Evolutionary conservation across 2,113 vertebrate species (phyloP).

Genomic region (Cavia porcellus): DNA sequence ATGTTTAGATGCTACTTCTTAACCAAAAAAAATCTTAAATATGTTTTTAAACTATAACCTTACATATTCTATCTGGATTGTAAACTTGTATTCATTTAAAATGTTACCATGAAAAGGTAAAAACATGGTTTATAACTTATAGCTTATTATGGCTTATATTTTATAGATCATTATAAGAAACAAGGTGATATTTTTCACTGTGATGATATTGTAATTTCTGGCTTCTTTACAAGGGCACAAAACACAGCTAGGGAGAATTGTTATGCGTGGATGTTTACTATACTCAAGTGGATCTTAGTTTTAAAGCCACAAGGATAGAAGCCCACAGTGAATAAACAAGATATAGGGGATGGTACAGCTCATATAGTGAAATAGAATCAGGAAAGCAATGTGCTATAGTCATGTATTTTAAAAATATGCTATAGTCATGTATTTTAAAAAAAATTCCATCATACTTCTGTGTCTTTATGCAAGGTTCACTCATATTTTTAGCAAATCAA

Average conservation of each 20-base stretch:
- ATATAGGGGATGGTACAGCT: neutral
- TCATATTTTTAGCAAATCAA: neutral
- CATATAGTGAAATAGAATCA: neutral
- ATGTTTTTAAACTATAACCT: neutral
- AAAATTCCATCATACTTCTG: neutral
- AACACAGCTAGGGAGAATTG: slow-evolving; percentile 41
- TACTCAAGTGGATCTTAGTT: slow-evolving; percentile 8
- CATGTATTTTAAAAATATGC: no score
- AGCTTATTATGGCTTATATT: neutral
- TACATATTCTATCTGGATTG: slow-evolving; percentile 25
- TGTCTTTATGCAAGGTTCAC: neutral
- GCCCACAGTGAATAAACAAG: neutral
- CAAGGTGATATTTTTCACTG: slow-evolving; percentile 35
- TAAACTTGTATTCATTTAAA: slow-evolving; percentile 22
- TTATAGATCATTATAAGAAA: neutral
- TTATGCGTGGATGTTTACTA: slow-evolving; percentile 1
- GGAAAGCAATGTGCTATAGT: no score
- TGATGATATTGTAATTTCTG: slow-evolving; percentile 29
- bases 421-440: neutral
- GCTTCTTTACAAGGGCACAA: neutral
- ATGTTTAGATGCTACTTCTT: neutral
- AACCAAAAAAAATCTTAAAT: slow-evolving; percentile 2
- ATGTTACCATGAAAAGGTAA: neutral
- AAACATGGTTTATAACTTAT: neutral
- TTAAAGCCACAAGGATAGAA: slow-evolving; percentile 27